These are phyloP conservation scores for Gymnothorax javanicus DNA, from an alignment of 2,797 vertebrate species.

Conservation along the genomic window DNA sequence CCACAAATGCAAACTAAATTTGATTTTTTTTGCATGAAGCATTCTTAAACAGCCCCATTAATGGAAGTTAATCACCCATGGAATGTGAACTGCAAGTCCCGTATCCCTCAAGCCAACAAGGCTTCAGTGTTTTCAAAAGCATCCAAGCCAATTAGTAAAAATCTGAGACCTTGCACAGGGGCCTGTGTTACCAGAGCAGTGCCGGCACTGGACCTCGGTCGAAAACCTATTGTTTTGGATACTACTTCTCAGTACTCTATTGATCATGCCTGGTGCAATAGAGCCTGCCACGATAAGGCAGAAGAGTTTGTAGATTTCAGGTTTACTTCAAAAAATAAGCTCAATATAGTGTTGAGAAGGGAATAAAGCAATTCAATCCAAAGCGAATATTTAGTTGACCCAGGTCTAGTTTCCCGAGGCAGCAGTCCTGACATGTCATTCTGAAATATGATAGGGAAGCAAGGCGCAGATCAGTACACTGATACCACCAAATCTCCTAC, in stretches of 20 bases:
- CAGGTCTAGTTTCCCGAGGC: background rate
- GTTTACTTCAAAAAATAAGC: too few relatives aligned
- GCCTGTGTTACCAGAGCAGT: background rate
- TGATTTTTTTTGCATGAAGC: background rate
- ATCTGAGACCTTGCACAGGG: background rate
- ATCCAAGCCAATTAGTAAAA: background rate
- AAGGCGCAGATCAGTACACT: background rate
- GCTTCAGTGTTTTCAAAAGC: background rate
- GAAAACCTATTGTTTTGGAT: too few relatives aligned
- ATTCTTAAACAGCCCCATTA: background rate
- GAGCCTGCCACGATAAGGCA: too few relatives aligned
- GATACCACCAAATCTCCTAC: background rate
- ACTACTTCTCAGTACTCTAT: too few relatives aligned
- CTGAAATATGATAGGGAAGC: background rate
- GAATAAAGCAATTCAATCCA: too few relatives aligned
- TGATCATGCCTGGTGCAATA: too few relatives aligned
- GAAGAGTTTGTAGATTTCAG: too few relatives aligned
- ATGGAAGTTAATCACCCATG: background rate
- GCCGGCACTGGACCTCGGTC: too few relatives aligned
- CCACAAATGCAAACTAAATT: background rate
- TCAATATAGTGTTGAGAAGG: too few relatives aligned
- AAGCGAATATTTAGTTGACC: too few relatives aligned
- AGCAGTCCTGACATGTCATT: background rate
- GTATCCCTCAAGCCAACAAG: background rate
- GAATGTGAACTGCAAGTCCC: background rate